These are phyloP conservation scores for Calameuta pallipes DNA, from an alignment of 2,888 invertebrate genomes.

Conservation along the genomic window DNA sequence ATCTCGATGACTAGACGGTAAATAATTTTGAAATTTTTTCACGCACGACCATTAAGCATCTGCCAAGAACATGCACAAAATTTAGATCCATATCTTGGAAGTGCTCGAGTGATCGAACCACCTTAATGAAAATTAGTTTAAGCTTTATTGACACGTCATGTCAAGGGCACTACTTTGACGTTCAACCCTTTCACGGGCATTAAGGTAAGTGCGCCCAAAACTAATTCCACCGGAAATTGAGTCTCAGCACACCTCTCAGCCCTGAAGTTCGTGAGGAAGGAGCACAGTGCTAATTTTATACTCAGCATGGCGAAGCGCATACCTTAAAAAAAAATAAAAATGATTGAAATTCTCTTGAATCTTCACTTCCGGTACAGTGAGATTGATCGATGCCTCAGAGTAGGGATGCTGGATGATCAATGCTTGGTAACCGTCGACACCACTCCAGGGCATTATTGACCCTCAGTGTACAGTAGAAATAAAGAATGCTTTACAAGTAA, in stretches of 20 bases:
- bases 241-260: not conserved
- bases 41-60: too few species aligned
- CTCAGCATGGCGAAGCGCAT: conserved; percentile 7
- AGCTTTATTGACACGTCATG: not conserved
- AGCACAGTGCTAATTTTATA: not conserved
- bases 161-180: not conserved
- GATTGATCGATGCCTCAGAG: not conserved
- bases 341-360: not conserved
- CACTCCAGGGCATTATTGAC: not conserved
- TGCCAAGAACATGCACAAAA: too few species aligned
- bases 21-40: too few species aligned
- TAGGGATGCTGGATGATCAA: not conserved
- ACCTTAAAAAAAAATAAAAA: not conserved
- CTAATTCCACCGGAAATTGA: not conserved
- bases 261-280: conserved; percentile 2
- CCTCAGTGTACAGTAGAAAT: too few species aligned
- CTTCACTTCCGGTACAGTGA: not conserved
- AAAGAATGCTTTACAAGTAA: not conserved
- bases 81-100: too few species aligned
- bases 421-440: not conserved
- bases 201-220: not conserved
- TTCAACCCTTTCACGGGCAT: not conserved
- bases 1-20: too few species aligned
- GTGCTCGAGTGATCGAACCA: too few species aligned
- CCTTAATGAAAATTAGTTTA: not conserved